Conservation (phyloP, 2,888 invertebrate genomes). For the Thera obeliscata region DNA sequence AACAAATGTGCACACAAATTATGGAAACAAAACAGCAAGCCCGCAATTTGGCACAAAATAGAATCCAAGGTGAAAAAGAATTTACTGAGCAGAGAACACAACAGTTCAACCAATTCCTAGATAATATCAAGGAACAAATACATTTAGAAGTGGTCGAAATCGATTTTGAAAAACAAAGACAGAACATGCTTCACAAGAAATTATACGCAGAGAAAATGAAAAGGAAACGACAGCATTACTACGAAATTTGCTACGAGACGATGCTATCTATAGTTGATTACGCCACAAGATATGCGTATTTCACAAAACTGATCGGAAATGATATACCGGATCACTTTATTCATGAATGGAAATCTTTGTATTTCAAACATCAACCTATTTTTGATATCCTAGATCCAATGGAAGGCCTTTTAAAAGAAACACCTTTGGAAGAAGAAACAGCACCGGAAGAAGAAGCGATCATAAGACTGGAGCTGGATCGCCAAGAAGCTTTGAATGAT, state of each 20-base stretch:
- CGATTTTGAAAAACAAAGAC: slow-evolving; percentile 80
- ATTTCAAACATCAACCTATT: slow-evolving; percentile 82
- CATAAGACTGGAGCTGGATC: slow-evolving; percentile 74
- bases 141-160: slow-evolving; percentile 78
- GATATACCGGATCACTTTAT: slow-evolving; percentile 77
- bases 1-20: slow-evolving; percentile 86
- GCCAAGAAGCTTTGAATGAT: slow-evolving; percentile 82
- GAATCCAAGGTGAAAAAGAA: slow-evolving; percentile 77
- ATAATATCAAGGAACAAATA: slow-evolving; percentile 72
- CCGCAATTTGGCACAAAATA: slow-evolving; percentile 81
- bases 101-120: slow-evolving; percentile 75
- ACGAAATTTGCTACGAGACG: slow-evolving; percentile 80
- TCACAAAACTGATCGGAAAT: slow-evolving; percentile 66
- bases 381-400: slow-evolving; percentile 76
- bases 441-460: slow-evolving; percentile 70
- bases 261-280: slow-evolving; percentile 83
- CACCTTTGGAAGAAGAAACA: slow-evolving; percentile 55
- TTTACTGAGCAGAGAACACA: slow-evolving; percentile 77
- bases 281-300: slow-evolving; percentile 80
- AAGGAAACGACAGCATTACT: slow-evolving; percentile 74
- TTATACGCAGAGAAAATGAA: slow-evolving; percentile 82
- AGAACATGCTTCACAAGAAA: slow-evolving; percentile 78
- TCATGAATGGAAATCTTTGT: slow-evolving; percentile 84
- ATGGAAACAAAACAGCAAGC: slow-evolving; percentile 86
- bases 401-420: slow-evolving; percentile 66